Conservation (phyloP, 92 coral and sea anemone genomes). For the Siderastrea radians region DNA sequence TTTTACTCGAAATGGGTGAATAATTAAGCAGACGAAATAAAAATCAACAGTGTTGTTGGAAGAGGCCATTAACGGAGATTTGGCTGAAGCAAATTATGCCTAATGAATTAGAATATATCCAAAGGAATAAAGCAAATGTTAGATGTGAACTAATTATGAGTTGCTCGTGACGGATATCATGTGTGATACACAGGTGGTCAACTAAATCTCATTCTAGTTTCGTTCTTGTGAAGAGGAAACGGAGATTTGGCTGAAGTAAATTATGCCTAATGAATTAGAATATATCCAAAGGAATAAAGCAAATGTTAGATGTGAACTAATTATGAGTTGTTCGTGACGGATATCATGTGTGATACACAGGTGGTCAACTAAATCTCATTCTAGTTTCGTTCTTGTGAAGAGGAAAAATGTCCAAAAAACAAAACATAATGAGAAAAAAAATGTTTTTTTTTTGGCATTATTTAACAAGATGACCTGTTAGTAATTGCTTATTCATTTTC, state of each 20-base stretch:
- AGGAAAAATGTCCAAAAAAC: not conserved
- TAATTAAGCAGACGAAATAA: too few species aligned
- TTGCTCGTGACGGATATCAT: not conserved
- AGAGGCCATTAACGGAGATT: not conserved
- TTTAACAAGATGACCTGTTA: too few species aligned
- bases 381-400: not conserved
- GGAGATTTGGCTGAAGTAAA: too few species aligned
- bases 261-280: too few species aligned
- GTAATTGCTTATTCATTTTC: too few species aligned
- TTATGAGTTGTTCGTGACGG: not conserved
- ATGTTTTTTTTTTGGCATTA: too few species aligned
- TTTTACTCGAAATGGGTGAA: too few species aligned
- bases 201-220: not conserved
- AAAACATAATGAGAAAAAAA: not conserved
- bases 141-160: not conserved
- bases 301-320: not conserved
- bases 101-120: too few species aligned
- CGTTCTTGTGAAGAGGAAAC: not conserved
- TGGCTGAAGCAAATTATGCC: too few species aligned
- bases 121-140: not conserved
- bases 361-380: not conserved
- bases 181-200: slow-evolving; percentile 1
- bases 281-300: too few species aligned
- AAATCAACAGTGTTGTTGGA: too few species aligned
- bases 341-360: not conserved